Base-by-base conservation (phyloP, 2,797 vertebrate species). In the Sebastolobus altivelis region DNA sequence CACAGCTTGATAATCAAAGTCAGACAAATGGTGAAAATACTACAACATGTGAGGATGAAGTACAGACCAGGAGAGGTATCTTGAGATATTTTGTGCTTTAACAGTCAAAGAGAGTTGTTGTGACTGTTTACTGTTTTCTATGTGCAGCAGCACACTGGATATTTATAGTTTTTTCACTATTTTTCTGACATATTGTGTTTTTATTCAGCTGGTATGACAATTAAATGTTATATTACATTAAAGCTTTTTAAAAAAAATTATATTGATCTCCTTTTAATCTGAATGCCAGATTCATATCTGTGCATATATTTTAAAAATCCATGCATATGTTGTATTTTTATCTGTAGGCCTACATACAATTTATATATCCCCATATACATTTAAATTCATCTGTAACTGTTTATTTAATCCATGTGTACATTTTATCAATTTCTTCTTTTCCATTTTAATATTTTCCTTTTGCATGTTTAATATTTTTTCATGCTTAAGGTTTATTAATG, bases 71-170 rank as follows among this genome's bases (percentile, higher is more conserved):
- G 49, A 63, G 62, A 52, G 58, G 73, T 25, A 11, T 38, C 5
- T 22, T 58, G 10, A 43, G 25, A 68, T 3, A 22, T 25, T 9
- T 77, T 81, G 84, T 83, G 85, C 85, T 87, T 75, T 59, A 54
- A 77, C 37, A 70, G 71, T 70, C 52, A 31, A 5, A 65, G 20
- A 16, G 16, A 49, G 18, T 49, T 49, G 49, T 52, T 11, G 54
- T 31, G 33, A 66, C 22, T 59, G 31, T n/a, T 58, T 4, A 8
- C 1, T 37, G 25, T 58, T 14, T 52, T n/a, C 5, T 4, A 20
- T 52, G 72, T 46, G 67, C 43, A 18, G 43, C 43, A 18, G 38
- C 22, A 25, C 0, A 14, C 10, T 0, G 6, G 5, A 49, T 16
- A 29, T 61, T 72, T 46, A 20, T 2, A 62, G 37, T 6, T n/a